Percentiles rank a stretch among this genome's conserved stretches.
These are phyloP conservation scores for Acrocephalus kingi DNA, from an alignment of 2,113 vertebrate species.

Conservation along the genomic window DNA sequence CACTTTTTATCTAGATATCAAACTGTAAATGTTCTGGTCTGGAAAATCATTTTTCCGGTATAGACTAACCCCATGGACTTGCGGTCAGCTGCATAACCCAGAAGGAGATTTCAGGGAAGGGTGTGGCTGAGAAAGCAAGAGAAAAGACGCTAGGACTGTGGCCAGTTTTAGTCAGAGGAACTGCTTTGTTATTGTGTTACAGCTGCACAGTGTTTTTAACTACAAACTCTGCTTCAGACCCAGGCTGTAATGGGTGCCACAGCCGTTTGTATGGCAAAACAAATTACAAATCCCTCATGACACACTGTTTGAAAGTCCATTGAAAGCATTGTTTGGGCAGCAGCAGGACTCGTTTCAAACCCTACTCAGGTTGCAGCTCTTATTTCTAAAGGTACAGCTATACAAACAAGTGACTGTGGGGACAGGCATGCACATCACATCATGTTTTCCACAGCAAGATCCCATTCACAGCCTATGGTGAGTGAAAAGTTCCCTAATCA, in stretches of 20 bases:
- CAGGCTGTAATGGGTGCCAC: neutral
- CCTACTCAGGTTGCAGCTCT: neutral
- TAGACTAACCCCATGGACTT: neutral
- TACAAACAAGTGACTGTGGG: neutral
- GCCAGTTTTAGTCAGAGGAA: conserved; percentile 36
- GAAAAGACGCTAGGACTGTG: neutral
- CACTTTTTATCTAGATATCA: conserved; percentile 8
- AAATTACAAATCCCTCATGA: conserved; percentile 26
- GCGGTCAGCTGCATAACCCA: neutral
- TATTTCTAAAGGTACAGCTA: conserved; percentile 20
- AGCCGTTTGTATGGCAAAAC: neutral
- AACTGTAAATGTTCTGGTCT: conserved; percentile 4
- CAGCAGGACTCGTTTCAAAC: conserved; percentile 12
- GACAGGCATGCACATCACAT: neutral
- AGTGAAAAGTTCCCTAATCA: neutral
- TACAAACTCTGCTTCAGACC: neutral
- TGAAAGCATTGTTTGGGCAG: conserved; percentile 35
- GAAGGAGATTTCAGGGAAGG: conserved; percentile 37
- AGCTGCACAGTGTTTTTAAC: conserved; percentile 2
- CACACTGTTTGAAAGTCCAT: neutral
- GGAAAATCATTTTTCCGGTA: conserved; percentile 1
- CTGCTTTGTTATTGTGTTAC: conserved; percentile 19
- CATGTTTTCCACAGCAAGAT: neutral
- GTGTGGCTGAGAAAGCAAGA: conserved; percentile 41
- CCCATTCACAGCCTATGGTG: neutral